A percentile compares a stretch with the other conserved stretches of the same genome.
phyloP scores from a whole-genome alignment of 1,140 invertebrate genomes.

The Philaenus spumarius region DNA sequence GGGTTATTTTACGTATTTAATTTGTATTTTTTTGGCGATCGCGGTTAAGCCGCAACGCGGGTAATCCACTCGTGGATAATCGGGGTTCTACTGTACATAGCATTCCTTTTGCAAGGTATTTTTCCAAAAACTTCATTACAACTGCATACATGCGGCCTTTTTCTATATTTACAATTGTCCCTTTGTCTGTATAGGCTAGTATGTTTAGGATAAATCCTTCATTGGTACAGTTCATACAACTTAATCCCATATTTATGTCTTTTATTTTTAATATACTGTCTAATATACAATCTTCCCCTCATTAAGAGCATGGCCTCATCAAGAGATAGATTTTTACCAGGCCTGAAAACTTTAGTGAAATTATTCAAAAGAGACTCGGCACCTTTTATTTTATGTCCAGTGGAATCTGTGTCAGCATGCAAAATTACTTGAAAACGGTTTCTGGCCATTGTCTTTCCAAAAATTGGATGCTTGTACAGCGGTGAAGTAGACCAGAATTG shows the following conservation, averaged over 20 bases:
- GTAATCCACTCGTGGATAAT: too few relatives aligned
- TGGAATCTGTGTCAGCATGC: background rate
- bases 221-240: slow-evolving; percentile 28
- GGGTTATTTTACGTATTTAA: too few relatives aligned
- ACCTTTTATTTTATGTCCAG: background rate
- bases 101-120: slow-evolving; percentile 39
- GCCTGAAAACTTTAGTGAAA: slow-evolving; percentile 7
- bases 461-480: slow-evolving; percentile 3
- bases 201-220: slow-evolving; percentile 18
- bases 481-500: too few relatives aligned
- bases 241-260: slow-evolving; percentile 35
- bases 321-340: slow-evolving; percentile 24
- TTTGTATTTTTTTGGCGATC: too few relatives aligned
- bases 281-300: slow-evolving; percentile 33
- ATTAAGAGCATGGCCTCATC: slow-evolving; percentile 33
- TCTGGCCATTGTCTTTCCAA: background rate
- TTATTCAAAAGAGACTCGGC: background rate
- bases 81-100: too few relatives aligned
- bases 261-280: slow-evolving; percentile 36
- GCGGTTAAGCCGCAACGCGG: too few relatives aligned
- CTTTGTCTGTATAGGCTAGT: slow-evolving; percentile 17
- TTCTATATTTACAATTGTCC: background rate
- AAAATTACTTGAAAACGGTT: background rate
- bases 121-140: slow-evolving; percentile 21
- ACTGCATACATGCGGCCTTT: slow-evolving; percentile 8